A percentile compares a stretch with the other conserved stretches of the same genome.
Conservation (phyloP, 2,113 vertebrate genomes). For the Murina feae region DNA sequence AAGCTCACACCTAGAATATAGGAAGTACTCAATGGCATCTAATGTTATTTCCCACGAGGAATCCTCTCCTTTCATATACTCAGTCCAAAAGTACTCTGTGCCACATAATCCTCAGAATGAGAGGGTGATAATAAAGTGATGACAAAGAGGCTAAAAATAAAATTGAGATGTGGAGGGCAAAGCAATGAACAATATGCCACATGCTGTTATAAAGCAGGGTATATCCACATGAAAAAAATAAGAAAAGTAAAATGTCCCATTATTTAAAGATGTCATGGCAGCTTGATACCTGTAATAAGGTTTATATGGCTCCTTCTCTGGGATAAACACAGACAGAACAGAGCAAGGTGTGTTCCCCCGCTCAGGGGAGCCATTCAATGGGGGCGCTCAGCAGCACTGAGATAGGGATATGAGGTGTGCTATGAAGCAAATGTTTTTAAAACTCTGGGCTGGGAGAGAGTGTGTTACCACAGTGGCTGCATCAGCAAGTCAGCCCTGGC, state of each 20-base stretch:
- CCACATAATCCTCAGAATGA: background rate
- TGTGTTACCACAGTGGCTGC: background rate
- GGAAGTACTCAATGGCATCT: background rate
- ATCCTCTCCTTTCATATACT: background rate
- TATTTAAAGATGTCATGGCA: background rate
- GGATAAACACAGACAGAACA: background rate
- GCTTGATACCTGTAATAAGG: background rate
- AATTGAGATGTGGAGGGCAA: background rate
- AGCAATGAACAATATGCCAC: background rate
- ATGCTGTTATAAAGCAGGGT: background rate
- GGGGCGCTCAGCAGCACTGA: background rate
- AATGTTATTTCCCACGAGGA: background rate
- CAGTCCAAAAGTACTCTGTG: constrained; percentile 28
- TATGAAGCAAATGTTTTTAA: background rate
- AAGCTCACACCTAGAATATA: background rate
- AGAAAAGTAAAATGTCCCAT: background rate
- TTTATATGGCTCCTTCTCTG: background rate
- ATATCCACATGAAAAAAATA: background rate
- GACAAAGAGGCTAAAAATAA: background rate
- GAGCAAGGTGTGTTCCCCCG: background rate
- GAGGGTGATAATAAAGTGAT: background rate
- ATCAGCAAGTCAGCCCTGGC: rapidly evolving
- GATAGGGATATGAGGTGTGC: background rate
- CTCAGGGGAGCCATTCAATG: too few species aligned
- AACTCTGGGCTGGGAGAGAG: background rate